Percentiles rank a stretch among this genome's conserved stretches.
phyloP scores from a whole-genome alignment of 2,797 vertebrate genomes.

The Tenualosa ilisha region DNA sequence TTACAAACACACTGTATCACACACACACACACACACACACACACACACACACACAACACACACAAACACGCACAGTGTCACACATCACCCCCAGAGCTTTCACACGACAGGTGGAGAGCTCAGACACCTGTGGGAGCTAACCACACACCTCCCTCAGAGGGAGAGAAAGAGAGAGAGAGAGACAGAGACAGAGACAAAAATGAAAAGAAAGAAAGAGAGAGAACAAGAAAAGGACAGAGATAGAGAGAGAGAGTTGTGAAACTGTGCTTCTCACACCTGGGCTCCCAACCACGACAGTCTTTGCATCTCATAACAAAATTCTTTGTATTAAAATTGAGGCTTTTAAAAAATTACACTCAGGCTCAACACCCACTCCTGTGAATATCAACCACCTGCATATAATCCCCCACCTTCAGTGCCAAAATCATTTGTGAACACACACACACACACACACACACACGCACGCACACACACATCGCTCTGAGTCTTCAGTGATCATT shows the following conservation, averaged over 20 bases:
- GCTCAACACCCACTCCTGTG: constrained; percentile 1
- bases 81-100: constrained; percentile 32
- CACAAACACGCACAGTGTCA: constrained; percentile 18
- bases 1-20: neutral
- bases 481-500: neutral
- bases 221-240: neutral
- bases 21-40: neutral
- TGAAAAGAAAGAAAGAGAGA: neutral
- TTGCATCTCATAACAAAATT: constrained; percentile 15
- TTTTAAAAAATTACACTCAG: constrained; percentile 12
- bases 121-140: constrained; percentile 68
- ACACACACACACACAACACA: constrained; percentile 5
- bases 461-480: neutral
- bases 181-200: neutral
- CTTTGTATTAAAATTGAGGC: constrained; percentile 7
- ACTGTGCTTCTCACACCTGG: constrained; percentile 48
- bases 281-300: constrained; percentile 48
- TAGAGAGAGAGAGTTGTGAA: neutral
- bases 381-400: constrained; percentile 14
- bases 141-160: constrained; percentile 26
- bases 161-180: neutral
- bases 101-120: constrained; percentile 66
- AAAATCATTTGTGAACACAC: neutral
- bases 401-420: neutral
- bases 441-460: neutral